phyloP scores from a whole-genome alignment of 2,113 vertebrate genomes.

The Xiphorhynchus elegans region DNA sequence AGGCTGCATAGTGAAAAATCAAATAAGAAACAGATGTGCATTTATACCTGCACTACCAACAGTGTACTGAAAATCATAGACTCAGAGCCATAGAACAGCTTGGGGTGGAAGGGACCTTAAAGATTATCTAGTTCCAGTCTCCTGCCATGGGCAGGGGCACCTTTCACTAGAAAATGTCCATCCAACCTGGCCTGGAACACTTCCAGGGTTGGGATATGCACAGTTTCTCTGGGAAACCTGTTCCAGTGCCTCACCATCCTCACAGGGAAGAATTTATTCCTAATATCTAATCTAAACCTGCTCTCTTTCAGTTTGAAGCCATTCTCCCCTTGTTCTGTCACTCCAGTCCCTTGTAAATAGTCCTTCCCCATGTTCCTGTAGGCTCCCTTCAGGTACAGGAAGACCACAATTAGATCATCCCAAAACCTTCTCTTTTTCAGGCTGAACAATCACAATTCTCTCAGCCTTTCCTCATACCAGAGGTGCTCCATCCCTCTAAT shows the following conservation, averaged over 20 bases:
- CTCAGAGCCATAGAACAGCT: not conserved
- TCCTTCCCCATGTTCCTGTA: not conserved
- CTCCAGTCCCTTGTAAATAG: fast-evolving
- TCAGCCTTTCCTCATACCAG: not conserved
- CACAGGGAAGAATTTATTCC: not conserved
- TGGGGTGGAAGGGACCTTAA: not conserved
- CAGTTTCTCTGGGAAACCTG: not conserved
- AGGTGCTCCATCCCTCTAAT: not conserved
- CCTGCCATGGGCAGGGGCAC: too few relatives aligned
- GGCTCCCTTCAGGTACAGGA: fast-evolving
- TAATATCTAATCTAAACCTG: not conserved
- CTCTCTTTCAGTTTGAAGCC: not conserved
- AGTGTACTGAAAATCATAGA: not conserved
- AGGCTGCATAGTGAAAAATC: not conserved
- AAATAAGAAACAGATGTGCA: not conserved
- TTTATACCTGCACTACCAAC: not conserved
- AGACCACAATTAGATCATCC: fast-evolving
- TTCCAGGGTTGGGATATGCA: too few relatives aligned
- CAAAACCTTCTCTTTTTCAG: fast-evolving
- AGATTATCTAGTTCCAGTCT: not conserved
- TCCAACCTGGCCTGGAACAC: not conserved
- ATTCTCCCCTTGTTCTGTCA: not conserved
- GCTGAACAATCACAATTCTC: fast-evolving
- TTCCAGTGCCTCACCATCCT: not conserved
- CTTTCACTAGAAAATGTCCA: not conserved